These are phyloP conservation scores for Nephrotoma guestfalica DNA, from an alignment of 2,888 invertebrate genomes.

Conservation along the genomic window DNA sequence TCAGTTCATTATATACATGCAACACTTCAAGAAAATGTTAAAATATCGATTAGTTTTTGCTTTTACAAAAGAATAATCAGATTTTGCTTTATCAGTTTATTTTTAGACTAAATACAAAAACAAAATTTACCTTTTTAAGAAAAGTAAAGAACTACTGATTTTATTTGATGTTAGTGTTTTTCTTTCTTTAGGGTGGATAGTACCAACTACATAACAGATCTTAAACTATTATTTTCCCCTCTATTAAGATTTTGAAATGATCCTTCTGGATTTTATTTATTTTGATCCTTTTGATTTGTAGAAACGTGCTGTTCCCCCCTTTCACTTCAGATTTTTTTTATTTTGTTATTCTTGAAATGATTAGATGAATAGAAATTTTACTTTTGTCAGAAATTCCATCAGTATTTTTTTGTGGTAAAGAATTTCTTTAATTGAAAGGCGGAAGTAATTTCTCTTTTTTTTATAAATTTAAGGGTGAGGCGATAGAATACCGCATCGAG, in stretches of 20 bases:
- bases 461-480: neutral
- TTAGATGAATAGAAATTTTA: neutral
- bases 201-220: neutral
- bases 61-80: neutral
- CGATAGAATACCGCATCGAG: neutral
- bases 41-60: neutral
- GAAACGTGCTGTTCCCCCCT: neutral
- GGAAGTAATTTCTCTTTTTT: neutral
- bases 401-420: neutral
- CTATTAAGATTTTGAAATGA: neutral
- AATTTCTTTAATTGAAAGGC: neutral
- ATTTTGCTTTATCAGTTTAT: neutral
- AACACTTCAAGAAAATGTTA: neutral
- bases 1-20: neutral
- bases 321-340: neutral
- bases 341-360: neutral
- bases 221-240: neutral
- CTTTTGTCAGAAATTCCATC: neutral
- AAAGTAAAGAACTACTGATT: neutral
- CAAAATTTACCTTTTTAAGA: neutral
- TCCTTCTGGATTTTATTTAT: neutral
- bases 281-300: neutral
- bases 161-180: neutral
- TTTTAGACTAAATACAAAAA: neutral
- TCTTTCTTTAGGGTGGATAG: neutral